A percentile compares a stretch with the other conserved stretches of the same genome.
Evolutionary conservation across 2,797 vertebrate genomes (phyloP).

Genomic region (Falco berigora): DNA sequence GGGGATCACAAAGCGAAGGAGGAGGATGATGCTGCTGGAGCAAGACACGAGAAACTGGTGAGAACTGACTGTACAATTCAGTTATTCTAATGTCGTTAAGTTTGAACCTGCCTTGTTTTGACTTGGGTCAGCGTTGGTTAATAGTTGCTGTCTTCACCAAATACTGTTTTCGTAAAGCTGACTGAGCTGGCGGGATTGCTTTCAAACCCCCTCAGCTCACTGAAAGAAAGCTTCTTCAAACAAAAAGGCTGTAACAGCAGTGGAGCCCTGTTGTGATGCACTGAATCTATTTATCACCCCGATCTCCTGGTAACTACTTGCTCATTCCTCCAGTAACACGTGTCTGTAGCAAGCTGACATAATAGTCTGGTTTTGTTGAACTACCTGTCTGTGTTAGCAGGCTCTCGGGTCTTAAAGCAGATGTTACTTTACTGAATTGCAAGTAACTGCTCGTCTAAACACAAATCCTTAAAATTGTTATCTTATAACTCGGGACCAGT

Average conservation of each 20-base stretch:
- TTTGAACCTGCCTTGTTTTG: neutral
- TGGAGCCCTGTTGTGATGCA: neutral
- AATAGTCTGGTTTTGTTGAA: neutral
- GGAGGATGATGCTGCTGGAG: neutral
- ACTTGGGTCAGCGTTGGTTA: neutral
- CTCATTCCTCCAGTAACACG: rapidly evolving
- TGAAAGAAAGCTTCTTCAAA: neutral
- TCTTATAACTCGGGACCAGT: too few species aligned
- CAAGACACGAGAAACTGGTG: neutral
- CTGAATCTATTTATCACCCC: neutral
- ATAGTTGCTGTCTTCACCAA: neutral
- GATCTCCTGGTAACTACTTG: neutral
- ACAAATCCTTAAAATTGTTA: neutral
- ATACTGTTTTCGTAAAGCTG: neutral
- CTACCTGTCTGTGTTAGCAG: too few species aligned
- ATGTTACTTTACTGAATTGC: neutral
- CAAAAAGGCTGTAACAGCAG: neutral
- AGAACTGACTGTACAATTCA: neutral
- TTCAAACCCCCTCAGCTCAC: neutral
- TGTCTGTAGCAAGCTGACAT: neutral
- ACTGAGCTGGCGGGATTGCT: neutral
- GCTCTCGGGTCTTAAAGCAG: neutral
- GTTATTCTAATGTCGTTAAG: neutral
- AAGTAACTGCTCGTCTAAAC: neutral
- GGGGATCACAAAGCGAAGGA: neutral